Evolutionary conservation across 2,113 vertebrate genomes (phyloP), one percentile per base, ranked within the genome.

Genomic region (Pteropus alecto): DNA sequence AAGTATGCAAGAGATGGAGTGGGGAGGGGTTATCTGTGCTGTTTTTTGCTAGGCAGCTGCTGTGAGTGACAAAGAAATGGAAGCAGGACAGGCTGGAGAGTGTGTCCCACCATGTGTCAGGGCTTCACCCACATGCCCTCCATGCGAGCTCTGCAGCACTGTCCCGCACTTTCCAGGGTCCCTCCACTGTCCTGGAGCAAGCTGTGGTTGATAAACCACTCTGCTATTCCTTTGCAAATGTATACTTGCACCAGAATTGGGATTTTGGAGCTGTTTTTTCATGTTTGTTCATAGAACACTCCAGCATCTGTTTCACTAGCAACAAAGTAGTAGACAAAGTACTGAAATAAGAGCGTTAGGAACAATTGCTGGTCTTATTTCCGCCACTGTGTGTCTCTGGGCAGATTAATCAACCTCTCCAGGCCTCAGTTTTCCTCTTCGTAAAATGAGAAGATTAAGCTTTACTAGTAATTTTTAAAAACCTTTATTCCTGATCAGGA

Each of bases 31-130:
- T 86, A 30, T 1, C 2, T 3, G 1, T 87, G 67, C 22, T 94
- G 95, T 70, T 48, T 83, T 43, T 91, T 88, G 85, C 5, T 26
- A 93, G 87, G 73, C 73, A 46, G 74, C n/a, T 91, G 70, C 35
- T 73, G 89, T 87, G 18, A 30, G 56, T 38, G 16, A 48, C 26
- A 6, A 22, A 26, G 90, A 82, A 19, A 18, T 16, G 38, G 92
- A 91, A 13, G 7, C 33, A 11, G 54, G 18, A 10, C 19, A 11
- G 51, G 19, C 43, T 71, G 43, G 28, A 63, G 82, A 48, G 65
- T 0, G 2, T 2, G 28, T 79, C 78, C 22, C 12, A 63, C 86
- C 33, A 19, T 1, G 68, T 18, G 30, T 46, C 63, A 93, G 67
- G 28, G 35, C 92, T 95, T 94, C 21, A n/a, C 28, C 46, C 24